Evolutionary conservation across 2,797 vertebrate genomes (phyloP).

Genomic region (Schizopygopsis pylzovi): DNA sequence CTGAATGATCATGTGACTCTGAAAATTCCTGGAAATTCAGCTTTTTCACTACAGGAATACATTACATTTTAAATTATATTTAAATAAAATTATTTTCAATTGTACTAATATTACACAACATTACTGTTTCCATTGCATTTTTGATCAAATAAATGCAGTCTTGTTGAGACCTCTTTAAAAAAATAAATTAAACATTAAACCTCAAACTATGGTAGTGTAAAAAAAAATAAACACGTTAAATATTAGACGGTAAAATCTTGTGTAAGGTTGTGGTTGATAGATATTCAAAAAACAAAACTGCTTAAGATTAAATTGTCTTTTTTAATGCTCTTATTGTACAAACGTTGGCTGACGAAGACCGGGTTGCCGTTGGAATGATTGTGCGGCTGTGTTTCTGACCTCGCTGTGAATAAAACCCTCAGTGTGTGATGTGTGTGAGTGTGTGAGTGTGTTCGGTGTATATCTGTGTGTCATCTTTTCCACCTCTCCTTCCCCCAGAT

Average conservation of each 20-base stretch:
- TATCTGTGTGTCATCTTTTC: constrained; percentile 88
- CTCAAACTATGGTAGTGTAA: not conserved
- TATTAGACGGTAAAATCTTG: not conserved
- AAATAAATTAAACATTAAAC: not conserved
- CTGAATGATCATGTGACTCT: not conserved
- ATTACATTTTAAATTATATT: not conserved
- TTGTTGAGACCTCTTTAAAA: not conserved
- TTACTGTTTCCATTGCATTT: not conserved
- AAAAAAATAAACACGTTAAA: not conserved
- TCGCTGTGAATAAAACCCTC: constrained; percentile 3
- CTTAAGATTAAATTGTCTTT: not conserved
- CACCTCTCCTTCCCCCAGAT: constrained; percentile 94
- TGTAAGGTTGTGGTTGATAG: not conserved
- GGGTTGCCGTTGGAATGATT: constrained; percentile 4
- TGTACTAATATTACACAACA: not conserved
- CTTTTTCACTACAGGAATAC: not conserved
- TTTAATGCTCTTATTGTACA: not conserved
- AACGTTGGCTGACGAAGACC: not conserved
- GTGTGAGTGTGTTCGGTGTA: constrained; percentile 55
- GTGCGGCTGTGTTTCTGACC: constrained; percentile 36
- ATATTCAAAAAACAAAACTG: not conserved
- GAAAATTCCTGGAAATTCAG: not conserved
- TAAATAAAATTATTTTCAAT: not conserved
- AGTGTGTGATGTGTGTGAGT: constrained; percentile 46
- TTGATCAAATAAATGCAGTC: not conserved